phyloP scores from a whole-genome alignment of 2,113 vertebrate species.

The Hoplias malabaricus region DNA sequence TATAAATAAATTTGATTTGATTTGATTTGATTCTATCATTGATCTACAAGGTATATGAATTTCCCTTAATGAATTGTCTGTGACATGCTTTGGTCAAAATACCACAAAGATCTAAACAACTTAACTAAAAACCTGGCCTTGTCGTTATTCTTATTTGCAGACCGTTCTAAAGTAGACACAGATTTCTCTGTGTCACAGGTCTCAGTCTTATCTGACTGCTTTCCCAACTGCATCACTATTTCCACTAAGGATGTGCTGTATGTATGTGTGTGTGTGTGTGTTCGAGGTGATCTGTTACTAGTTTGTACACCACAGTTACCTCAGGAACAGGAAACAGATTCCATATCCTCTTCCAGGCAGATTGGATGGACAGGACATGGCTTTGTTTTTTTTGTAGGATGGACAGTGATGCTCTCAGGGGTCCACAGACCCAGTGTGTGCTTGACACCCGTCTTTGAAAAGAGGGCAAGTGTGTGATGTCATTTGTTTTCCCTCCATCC shows the following conservation, averaged over 20 bases:
- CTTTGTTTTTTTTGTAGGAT: conserved; percentile 61
- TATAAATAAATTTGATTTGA: no score
- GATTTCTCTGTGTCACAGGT: neutral
- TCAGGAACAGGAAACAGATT: conserved; percentile 50
- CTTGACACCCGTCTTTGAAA: conserved; percentile 3
- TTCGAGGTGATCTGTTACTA: conserved; percentile 38
- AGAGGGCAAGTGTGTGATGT: neutral
- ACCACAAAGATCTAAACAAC: no score
- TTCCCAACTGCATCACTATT: conserved; percentile 49
- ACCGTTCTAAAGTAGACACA: neutral
- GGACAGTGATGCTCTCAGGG: conserved; percentile 45
- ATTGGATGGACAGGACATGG: conserved; percentile 55
- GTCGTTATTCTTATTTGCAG: neutral
- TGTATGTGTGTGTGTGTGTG: conserved; percentile 23
- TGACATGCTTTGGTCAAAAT: no score
- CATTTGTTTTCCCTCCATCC: conserved; percentile 14
- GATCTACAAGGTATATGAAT: no score
- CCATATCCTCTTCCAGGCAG: conserved; percentile 62
- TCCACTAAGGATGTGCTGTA: conserved; percentile 68
- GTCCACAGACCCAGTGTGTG: neutral
- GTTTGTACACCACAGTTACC: conserved; percentile 45
- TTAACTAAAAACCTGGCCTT: no score
- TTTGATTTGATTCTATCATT: no score
- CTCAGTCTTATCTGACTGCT: conserved; percentile 28
- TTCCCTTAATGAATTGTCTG: no score